Percentiles rank a stretch among this genome's conserved stretches.
These are phyloP conservation scores for Meloe dianella DNA, from an alignment of 2,888 invertebrate genomes.

Conservation along the genomic window DNA sequence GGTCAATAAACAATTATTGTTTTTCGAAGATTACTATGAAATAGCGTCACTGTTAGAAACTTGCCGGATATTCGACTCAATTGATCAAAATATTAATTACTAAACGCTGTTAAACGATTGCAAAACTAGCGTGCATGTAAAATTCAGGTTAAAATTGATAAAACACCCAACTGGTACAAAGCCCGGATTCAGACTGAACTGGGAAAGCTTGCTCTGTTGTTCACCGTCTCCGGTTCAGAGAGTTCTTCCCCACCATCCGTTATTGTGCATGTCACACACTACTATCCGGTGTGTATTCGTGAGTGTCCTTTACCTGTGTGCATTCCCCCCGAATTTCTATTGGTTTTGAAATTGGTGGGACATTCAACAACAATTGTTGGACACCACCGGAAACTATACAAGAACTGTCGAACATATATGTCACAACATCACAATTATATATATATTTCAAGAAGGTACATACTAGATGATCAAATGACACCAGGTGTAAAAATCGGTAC, in stretches of 20 bases:
- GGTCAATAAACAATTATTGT: background rate
- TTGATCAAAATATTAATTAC: too few species aligned
- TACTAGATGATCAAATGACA: conserved; percentile 30
- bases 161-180: background rate
- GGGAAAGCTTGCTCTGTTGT: conserved; percentile 4
- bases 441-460: conserved; percentile 23
- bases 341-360: conserved; percentile 41
- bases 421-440: conserved; percentile 39
- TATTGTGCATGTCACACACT: conserved; percentile 2
- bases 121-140: too few species aligned
- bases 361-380: conserved; percentile 37
- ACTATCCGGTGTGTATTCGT: conserved; percentile 18
- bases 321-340: conserved; percentile 37
- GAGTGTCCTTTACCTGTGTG: conserved; percentile 35
- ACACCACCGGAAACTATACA: conserved; percentile 38
- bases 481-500: conserved; percentile 37
- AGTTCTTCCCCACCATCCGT: conserved; percentile 4
- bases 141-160: too few species aligned
- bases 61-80: background rate
- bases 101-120: too few species aligned
- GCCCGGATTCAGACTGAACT: conserved; percentile 7
- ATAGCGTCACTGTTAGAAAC: background rate
- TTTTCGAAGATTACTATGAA: too few species aligned
- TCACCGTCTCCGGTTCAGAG: conserved; percentile 6
- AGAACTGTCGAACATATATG: conserved; percentile 39